Base-by-base conservation (phyloP, 2,113 vertebrate genomes). In the Camelus bactrianus region DNA sequence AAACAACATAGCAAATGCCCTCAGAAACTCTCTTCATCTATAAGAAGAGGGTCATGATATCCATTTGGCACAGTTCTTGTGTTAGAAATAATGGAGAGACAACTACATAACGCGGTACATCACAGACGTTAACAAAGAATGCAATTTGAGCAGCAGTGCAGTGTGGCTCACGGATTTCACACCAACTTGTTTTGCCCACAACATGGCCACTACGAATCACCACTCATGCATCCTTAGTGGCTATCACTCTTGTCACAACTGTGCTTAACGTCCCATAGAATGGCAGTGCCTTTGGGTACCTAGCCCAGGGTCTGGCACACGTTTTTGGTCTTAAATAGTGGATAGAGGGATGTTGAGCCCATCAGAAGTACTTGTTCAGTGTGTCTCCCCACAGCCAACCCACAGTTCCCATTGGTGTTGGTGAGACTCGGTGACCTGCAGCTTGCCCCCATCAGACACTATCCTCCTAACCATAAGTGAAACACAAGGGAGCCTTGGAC, bases 401-500 rank as follows among this genome's bases (percentile, higher is more conserved):
- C 46, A 82, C 19, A 48, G 22, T 91, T 88, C 42, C 81, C 35
- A 20, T 35, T 65, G 92, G 58, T 89, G 60, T n/a, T 62, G 28
- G 28, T 93, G 46, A 79, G 35, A 84, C 56, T 76, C 42, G 19
- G 38, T 60, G 7, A 91, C 12, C 62, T 94, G 87, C 38, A 90
- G 14, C 35, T 96, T 77, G 56, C 13, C 52, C 42, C 24, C 6
- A 32, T 83, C 20, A 65, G 69, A 82, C 35, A 70, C 8, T 89
- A 35, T 56, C 82, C 28, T 96, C 52, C 89, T 89, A 91, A 91
- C 1, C 73, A 56, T 35, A 93, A 83, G 70, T 85, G 56, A 93
- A 52, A 95, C 79, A 85, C 46, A 56, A 60, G 1, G 69, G 38
- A 96, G 9, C 32, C 28, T 93, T 77, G 62, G 10, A 79, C 32